A percentile compares a stretch with the other conserved stretches of the same genome.
phyloP scores from a whole-genome alignment of 2,797 vertebrate species.

The Lagocephalus sceleratus region DNA sequence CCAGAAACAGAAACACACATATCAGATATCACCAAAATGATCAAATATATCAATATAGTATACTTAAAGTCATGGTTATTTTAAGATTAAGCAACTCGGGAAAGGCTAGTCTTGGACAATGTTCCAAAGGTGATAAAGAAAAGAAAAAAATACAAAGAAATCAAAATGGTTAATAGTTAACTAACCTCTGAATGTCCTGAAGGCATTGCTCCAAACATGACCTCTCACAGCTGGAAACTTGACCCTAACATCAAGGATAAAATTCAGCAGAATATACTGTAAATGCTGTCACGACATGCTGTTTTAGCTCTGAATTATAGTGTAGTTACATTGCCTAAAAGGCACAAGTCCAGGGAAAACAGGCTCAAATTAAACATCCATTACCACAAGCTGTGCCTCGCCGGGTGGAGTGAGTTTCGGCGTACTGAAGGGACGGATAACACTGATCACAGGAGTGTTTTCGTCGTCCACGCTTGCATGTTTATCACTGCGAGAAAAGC shows the following conservation, averaged over 20 bases:
- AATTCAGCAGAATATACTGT: constrained; percentile 9
- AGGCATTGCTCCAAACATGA: constrained; percentile 30
- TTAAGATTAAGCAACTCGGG: constrained; percentile 63
- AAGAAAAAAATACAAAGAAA: constrained; percentile 3
- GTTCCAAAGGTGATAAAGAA: background rate
- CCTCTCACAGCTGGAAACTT: constrained; percentile 10
- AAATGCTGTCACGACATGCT: constrained; percentile 24
- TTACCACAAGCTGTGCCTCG: constrained; percentile 51
- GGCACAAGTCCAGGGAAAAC: constrained; percentile 34
- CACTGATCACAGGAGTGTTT: constrained; percentile 53
- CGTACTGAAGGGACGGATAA: constrained; percentile 51
- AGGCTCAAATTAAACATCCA: constrained; percentile 46
- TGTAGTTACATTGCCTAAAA: constrained; percentile 28
- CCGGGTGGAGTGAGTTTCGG: constrained; percentile 45
- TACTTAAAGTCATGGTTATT: constrained; percentile 58
- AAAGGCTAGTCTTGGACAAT: constrained; percentile 55
- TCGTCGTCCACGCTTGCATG: constrained; percentile 45
- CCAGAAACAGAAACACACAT: too few species aligned
- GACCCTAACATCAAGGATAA: background rate
- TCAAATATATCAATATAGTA: too few species aligned
- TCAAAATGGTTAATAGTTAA: constrained; percentile 45
- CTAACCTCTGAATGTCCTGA: constrained; percentile 36
- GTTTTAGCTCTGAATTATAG: constrained; percentile 34
- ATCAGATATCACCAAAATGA: too few species aligned
- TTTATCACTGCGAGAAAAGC: constrained; percentile 58